A percentile compares a stretch with the other conserved stretches of the same genome.
phyloP scores from a whole-genome alignment of 2,888 invertebrate genomes.

The Macrostomum cliftonense region DNA sequence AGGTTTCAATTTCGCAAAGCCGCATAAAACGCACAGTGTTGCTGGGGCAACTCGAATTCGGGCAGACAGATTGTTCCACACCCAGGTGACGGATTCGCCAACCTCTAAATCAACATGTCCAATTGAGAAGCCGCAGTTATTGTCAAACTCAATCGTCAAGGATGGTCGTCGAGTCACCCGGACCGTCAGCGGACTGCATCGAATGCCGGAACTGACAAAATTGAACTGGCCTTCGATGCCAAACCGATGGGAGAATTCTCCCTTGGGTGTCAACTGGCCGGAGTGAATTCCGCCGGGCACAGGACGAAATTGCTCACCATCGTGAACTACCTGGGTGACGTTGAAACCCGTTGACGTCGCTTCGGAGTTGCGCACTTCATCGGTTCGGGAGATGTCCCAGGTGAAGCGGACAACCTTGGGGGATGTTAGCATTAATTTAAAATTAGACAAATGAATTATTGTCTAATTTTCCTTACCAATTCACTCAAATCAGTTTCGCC shows the following conservation, averaged over 20 bases:
- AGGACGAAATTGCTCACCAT: conserved; percentile 28
- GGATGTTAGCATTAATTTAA: too few species aligned
- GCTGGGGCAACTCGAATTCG: too few species aligned
- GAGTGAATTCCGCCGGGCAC: conserved; percentile 29
- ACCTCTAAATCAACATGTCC: conserved; percentile 19
- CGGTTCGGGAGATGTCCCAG: too few species aligned
- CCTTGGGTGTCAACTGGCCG: conserved; percentile 13
- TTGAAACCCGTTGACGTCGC: too few species aligned
- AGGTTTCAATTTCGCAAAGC: too few species aligned
- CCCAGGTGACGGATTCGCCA: conserved; percentile 30
- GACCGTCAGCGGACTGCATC: conserved; percentile 27
- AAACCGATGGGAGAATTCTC: conserved; percentile 28
- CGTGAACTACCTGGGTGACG: conserved; percentile 25
- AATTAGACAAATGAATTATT: too few species aligned
- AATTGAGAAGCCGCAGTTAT: too few species aligned
- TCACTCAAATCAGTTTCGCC: too few species aligned
- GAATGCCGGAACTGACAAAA: conserved; percentile 31
- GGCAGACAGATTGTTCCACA: conserved; percentile 18
- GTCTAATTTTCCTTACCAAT: too few species aligned
- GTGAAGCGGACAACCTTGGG: too few species aligned
- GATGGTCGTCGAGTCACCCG: conserved; percentile 25
- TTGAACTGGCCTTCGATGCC: conserved; percentile 33
- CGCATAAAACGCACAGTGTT: too few species aligned
- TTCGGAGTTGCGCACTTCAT: too few species aligned
- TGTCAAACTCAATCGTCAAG: conserved; percentile 14